phyloP scores from a whole-genome alignment of 64 coral and sea anemone species.

The Montipora sp. region DNA sequence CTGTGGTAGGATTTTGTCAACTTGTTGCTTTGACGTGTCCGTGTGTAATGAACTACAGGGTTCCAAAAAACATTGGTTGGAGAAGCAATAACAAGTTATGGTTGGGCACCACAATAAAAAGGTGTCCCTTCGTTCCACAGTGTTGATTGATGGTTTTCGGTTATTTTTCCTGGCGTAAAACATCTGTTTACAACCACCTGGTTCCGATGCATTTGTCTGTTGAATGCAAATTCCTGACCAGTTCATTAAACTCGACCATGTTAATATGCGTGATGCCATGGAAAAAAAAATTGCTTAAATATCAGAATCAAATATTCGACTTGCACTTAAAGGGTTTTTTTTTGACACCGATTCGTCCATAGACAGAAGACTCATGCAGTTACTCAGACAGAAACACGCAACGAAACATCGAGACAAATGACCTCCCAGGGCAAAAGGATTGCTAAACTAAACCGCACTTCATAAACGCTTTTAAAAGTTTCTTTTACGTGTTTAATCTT shows the following conservation, averaged over 20 bases:
- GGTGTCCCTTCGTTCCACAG: neutral
- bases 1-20: conserved; percentile 30
- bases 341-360: neutral
- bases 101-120: conserved; percentile 27
- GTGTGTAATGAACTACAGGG: conserved; percentile 38
- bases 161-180: neutral
- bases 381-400: neutral
- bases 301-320: neutral
- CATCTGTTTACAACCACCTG: conserved; percentile 57
- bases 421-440: conserved; percentile 37
- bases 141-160: conserved; percentile 20
- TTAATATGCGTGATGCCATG: conserved; percentile 9
- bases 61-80: conserved; percentile 17
- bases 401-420: conserved; percentile 27
- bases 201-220: conserved; percentile 11
- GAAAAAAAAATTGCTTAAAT: neutral
- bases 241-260: conserved; percentile 12
- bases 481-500: conserved; percentile 31
- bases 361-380: neutral
- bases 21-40: conserved; percentile 12
- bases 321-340: neutral
- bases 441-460: conserved; percentile 53
- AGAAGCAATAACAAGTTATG: conserved; percentile 27
- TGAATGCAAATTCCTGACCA: neutral
- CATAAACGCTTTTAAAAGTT: conserved; percentile 55